A percentile compares a stretch with the other conserved stretches of the same genome.
Evolutionary conservation across 2,797 vertebrate species (phyloP).

Genomic region (Enteromius radiatus): DNA sequence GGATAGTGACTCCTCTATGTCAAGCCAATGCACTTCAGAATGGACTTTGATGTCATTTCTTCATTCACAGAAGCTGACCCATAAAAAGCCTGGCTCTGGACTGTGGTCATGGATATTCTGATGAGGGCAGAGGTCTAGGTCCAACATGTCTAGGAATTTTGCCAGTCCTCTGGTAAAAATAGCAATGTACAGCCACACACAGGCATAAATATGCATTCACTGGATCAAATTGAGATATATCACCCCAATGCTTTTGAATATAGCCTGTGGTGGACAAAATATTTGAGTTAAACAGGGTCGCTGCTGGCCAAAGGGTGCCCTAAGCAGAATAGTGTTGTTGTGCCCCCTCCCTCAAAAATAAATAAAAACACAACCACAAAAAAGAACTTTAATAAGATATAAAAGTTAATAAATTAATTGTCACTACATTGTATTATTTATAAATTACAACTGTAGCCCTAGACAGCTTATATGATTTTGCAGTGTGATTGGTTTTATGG

Average conservation of each 20-base stretch:
- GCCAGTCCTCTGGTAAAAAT: constrained; percentile 52
- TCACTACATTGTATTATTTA: too few species aligned
- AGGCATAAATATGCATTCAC: constrained; percentile 9
- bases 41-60: constrained; percentile 42
- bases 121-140: constrained; percentile 43
- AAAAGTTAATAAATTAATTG: too few species aligned
- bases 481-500: too few species aligned
- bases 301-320: too few species aligned
- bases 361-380: too few species aligned
- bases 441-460: too few species aligned
- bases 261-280: background rate
- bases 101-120: constrained; percentile 37
- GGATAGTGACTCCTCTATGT: constrained; percentile 19
- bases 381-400: too few species aligned
- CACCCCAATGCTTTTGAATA: background rate
- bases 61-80: constrained; percentile 39
- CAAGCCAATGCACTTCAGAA: constrained; percentile 11
- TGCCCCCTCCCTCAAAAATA: too few species aligned
- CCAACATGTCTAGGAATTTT: constrained; percentile 32
- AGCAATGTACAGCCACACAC: constrained; percentile 6
- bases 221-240: background rate
- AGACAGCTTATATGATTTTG: too few species aligned
- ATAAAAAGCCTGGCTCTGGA: constrained; percentile 40
- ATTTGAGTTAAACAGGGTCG: too few species aligned
- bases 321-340: too few species aligned